These are phyloP conservation scores for Epizoanthus illoricatus DNA, from an alignment of 92 coral and sea anemone genomes.

Conservation along the genomic window DNA sequence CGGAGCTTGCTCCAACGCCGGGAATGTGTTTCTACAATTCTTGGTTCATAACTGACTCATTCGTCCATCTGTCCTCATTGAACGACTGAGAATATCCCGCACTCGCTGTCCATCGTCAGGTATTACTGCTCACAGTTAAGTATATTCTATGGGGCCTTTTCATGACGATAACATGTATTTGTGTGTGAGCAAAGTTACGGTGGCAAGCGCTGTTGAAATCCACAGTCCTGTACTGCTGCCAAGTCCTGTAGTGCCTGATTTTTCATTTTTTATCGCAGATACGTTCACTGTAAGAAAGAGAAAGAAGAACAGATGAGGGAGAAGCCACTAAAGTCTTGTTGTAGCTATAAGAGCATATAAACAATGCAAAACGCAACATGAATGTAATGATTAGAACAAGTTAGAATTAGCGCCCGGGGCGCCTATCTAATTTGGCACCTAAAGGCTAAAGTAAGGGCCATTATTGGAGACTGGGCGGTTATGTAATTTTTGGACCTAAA, in stretches of 20 bases:
- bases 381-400: too few relatives aligned
- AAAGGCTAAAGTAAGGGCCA: too few relatives aligned
- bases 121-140: neutral
- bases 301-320: neutral
- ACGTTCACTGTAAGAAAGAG: conserved; percentile 1
- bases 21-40: neutral
- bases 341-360: neutral
- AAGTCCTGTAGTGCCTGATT: neutral
- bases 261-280: neutral
- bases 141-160: neutral
- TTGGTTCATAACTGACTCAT: too few relatives aligned
- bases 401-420: too few relatives aligned
- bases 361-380: neutral
- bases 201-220: neutral
- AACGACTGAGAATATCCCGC: too few relatives aligned
- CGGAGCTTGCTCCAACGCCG: neutral
- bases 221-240: neutral
- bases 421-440: too few relatives aligned
- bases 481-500: too few relatives aligned
- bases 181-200: neutral
- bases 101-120: neutral
- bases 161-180: neutral
- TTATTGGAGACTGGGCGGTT: too few relatives aligned
- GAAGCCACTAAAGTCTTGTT: neutral
- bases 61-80: too few relatives aligned